A percentile compares a stretch with the other conserved stretches of the same genome.
These are phyloP conservation scores for Clarias platycephalus DNA, from an alignment of 2,797 vertebrate genomes.

Conservation along the genomic window DNA sequence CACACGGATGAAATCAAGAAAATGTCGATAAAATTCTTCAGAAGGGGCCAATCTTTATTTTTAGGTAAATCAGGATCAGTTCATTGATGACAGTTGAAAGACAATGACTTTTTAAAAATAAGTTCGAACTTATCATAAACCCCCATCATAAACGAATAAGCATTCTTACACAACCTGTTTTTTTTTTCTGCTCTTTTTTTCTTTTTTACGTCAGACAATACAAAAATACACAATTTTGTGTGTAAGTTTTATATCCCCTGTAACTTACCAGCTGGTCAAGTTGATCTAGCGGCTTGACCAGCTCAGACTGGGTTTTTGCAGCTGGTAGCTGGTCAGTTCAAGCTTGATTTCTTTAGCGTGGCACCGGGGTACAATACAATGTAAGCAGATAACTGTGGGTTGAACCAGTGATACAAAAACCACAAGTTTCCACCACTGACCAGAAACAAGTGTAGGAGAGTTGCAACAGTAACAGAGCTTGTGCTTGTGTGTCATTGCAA, in stretches of 20 bases:
- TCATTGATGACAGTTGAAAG: background rate
- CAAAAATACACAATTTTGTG: background rate
- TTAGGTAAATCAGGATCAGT: background rate
- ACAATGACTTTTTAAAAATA: background rate
- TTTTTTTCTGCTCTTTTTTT: background rate
- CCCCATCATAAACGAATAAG: background rate
- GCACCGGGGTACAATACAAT: background rate
- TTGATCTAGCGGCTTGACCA: background rate
- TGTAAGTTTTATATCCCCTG: background rate
- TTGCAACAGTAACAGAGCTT: background rate
- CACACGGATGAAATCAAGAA: no score
- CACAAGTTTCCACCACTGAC: constrained; percentile 4
- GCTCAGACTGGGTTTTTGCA: background rate
- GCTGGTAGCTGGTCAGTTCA: background rate
- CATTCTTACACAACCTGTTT: background rate
- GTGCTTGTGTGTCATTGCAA: background rate
- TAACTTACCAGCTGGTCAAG: background rate
- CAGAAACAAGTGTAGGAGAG: background rate
- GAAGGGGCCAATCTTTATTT: no score
- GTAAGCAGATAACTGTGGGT: background rate
- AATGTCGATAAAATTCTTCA: no score
- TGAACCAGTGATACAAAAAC: background rate
- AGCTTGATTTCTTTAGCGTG: background rate
- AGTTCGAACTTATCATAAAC: no score
- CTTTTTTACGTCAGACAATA: background rate